Base-by-base conservation (phyloP, 2,888 invertebrate genomes). In the Cinara cedri region DNA sequence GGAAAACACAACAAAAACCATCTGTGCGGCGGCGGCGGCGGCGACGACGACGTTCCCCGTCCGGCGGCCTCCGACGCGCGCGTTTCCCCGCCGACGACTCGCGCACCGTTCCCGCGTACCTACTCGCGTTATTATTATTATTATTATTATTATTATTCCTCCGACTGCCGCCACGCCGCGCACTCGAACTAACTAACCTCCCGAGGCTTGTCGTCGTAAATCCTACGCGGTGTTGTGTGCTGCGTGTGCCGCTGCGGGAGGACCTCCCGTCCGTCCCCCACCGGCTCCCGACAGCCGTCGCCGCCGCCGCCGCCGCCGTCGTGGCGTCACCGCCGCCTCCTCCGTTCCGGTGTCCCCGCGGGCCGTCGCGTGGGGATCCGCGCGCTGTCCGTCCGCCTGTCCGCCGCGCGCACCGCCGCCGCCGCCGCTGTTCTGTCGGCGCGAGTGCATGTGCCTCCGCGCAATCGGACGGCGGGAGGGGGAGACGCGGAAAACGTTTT, bases 1-100 rank as follows among this genome's bases (percentile, higher is more conserved):
- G 70, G 70, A 78, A 78, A 70, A 70, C 78, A 60, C 51, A 70
- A 78, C 70, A 70, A 78, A 70, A 68, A 70, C 70, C 78, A 78
- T 78, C 68, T 78, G 76, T 75, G 66, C 26, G 24, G 19, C 75
- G 55, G 24, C 60, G 57, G 46, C 46, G 19, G 24, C 16, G 2
- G 26, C 21, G 42, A 42, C 55, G 21, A 46, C 46, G 24, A 8
- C 75, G 44, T 57, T 57, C 44, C 57, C n/a, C 44, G 44, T 34
- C 9, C 49, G 26, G 19, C 62, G n/a, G 49, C 11, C 74, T 3
- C 21, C 34, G 19, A 0, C 68, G 26, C 34, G 34, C 34, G 34
- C 34, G 21, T 21, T 24, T 26, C 19, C 68, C 68, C 21, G 51
- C 34, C 51, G 9, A 13, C n/a, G 34, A 6, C 34, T 34, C 34